Evolutionary conservation across 2,113 vertebrate species (phyloP), one percentile per base, ranked within the genome.

Genomic region (Campylorhamphus procurvoides): DNA sequence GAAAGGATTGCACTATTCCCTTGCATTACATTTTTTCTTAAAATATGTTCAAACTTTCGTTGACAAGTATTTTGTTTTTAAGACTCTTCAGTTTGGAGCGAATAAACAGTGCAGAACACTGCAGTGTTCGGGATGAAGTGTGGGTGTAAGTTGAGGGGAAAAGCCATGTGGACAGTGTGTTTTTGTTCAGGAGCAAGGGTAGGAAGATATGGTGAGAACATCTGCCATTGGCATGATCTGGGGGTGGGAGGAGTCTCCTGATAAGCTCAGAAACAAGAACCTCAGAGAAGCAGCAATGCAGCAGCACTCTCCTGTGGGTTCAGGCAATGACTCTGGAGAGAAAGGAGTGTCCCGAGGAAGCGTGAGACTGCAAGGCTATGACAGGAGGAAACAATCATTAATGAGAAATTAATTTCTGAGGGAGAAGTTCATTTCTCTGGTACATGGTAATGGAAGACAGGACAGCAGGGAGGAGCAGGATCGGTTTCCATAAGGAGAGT

Each of bases 401-500:
- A 18, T 37, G 44, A 49, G 12, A 63, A 69, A 47, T 23, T 71
- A 58, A 37, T 76, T 81, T 52, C 39, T 71, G 44, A 71, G 22
- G 18, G 39, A 66, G 56, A 69, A 71, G 15, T 71, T 64, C 46
- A n/a, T 63, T 59, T 64, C 25, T 75, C 13, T 59, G 4, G 31
- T 31, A n/a, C 35, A 17, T 0, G 0, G 16, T 49, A 55, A 24
- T 3, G 3, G 68, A 58, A 55, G 39, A 64, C 17, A 33, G 62
- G 42, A 72, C n/a, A 79, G 37, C n/a, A 72, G 37, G 27, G 27
- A 75, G 76, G 27, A 82, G 20, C 35, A 52, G 20, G 63, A 71
- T 10, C 5, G 2, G 5, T 37, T 5, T 72, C 22, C 15, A 1
- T 35, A 46, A 29, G 25, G 46, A 64, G 23, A 37, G n/a, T 4